Evolutionary conservation across 2,797 vertebrate species (phyloP), one percentile per base, ranked within the genome.

Genomic region (Microcaecilia unicolor): DNA sequence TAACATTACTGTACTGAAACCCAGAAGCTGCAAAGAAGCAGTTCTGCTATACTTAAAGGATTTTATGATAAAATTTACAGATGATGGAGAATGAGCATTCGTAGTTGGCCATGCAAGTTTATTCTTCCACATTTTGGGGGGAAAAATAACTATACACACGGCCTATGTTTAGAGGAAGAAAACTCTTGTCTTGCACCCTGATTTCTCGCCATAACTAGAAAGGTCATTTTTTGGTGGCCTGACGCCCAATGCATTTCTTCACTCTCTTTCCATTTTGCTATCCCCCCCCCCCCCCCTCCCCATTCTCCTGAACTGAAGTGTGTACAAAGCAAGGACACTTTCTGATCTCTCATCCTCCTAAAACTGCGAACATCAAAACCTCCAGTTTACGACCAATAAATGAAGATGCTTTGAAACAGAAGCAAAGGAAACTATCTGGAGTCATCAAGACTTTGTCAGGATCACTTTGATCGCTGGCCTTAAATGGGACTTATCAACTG

Each of bases 401-500:
- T 64, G 76, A 81, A 82, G 80, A 75, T 66, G 64, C 61, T 64
- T 69, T 74, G 64, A 73, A 70, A 78, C 55, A 34, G 74, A 80
- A 72, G 74, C 66, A 48, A 68, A 59, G 68, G 78, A 51, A 57
- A 65, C 55, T 63, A 46, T 67, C 48, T 51, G 74, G 78, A 61
- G 83, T 81, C 74, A 56, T 74, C 63, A 53, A 81, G 82, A 78
- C 48, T 69, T 68, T 69, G 78, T 78, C 81, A 77, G 81, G 80
- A 72, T 75, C 74, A 74, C 86, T 93, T 90, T 88, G 88, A 91
- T 81, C 76, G 72, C 58, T 51, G 64, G 80, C 81, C 84, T 86
- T 87, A 89, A 92, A 91, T 75, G 79, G 73, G 70, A 70, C 77
- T 77, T 85, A 89, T 90, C 84, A 89, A 90, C 90, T 81, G 74